Conservation (phyloP, 2,888 invertebrate species). For the Cataglyphis altisquamis region DNA sequence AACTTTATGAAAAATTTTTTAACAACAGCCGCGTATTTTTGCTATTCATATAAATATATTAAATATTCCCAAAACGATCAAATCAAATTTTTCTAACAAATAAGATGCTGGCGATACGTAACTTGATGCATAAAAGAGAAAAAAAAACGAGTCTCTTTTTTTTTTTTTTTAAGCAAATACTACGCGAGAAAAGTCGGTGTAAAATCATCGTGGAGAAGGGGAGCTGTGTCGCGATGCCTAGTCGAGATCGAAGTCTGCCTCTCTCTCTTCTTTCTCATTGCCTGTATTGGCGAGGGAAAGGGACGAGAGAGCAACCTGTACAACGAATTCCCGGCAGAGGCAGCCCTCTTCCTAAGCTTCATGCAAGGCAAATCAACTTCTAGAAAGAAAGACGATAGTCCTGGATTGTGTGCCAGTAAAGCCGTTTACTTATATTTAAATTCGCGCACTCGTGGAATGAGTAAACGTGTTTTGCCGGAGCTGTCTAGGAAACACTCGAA, state of each 20-base stretch:
- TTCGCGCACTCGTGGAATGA: conserved; percentile 77
- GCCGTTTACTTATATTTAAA: conserved; percentile 85
- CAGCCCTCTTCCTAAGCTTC: conserved; percentile 80
- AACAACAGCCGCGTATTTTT: conserved; percentile 1
- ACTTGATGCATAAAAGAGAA: conserved; percentile 53
- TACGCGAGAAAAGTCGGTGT: conserved; percentile 42
- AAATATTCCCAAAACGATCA: conserved; percentile 77
- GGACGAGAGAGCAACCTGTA: conserved; percentile 64
- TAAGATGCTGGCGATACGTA: conserved; percentile 67
- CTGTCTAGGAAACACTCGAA: conserved; percentile 55
- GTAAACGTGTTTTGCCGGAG: conserved; percentile 53
- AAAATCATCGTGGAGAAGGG: conserved; percentile 66
- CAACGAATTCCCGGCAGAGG: conserved; percentile 77
- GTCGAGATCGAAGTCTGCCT: conserved; percentile 55
- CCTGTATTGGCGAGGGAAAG: conserved; percentile 43
- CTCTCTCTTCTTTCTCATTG: conserved; percentile 53
- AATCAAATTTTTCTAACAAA: conserved; percentile 81
- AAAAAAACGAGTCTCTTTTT: background rate
- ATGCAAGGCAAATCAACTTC: conserved; percentile 86
- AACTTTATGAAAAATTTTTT: background rate
- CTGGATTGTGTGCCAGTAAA: conserved; percentile 81
- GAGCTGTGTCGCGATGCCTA: conserved; percentile 74
- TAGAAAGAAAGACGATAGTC: conserved; percentile 81
- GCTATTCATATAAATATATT: conserved; percentile 64
- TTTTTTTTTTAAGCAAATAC: conserved; percentile 10